phyloP scores from a whole-genome alignment of 1,140 invertebrate genomes.

The Monochamus saltuarius region DNA sequence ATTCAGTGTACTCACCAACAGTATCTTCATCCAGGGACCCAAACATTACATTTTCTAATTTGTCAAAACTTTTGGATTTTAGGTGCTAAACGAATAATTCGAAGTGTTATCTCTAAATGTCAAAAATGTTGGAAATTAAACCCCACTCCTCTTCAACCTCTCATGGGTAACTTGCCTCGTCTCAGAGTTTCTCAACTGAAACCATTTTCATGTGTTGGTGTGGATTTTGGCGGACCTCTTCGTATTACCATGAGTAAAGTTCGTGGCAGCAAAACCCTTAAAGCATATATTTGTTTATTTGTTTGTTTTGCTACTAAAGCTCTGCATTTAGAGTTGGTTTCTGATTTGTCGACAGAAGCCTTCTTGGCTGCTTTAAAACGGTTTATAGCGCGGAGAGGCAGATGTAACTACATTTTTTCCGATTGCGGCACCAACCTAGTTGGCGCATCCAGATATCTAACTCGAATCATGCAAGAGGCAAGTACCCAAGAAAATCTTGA shows the following conservation, averaged over 20 bases:
- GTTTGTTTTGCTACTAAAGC: constrained; percentile 26
- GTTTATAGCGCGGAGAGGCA: constrained; percentile 35
- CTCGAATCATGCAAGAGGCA: neutral
- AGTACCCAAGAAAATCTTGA: neutral
- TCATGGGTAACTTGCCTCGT: constrained; percentile 30
- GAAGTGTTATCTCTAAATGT: constrained; percentile 9
- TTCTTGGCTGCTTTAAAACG: neutral
- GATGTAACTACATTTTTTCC: neutral
- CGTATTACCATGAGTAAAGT: no score
- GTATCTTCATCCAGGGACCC: constrained; percentile 25
- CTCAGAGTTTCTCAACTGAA: constrained; percentile 16
- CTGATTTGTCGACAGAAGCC: no score
- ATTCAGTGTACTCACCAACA: constrained; percentile 19
- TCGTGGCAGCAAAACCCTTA: constrained; percentile 17
- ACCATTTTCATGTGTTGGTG: constrained; percentile 4
- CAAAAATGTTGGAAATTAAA: constrained; percentile 16
- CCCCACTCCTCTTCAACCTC: constrained; percentile 9
- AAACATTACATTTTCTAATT: constrained; percentile 20
- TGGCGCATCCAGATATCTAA: neutral
- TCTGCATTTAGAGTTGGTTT: no score
- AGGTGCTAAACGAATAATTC: constrained; percentile 2
- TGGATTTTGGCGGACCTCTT: neutral
- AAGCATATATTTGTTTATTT: constrained; percentile 36
- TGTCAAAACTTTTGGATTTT: constrained; percentile 20
- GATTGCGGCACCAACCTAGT: constrained; percentile 14